These are phyloP conservation scores for Enteromius afrohamiltoni DNA, from an alignment of 2,797 vertebrate genomes.

Conservation along the genomic window DNA sequence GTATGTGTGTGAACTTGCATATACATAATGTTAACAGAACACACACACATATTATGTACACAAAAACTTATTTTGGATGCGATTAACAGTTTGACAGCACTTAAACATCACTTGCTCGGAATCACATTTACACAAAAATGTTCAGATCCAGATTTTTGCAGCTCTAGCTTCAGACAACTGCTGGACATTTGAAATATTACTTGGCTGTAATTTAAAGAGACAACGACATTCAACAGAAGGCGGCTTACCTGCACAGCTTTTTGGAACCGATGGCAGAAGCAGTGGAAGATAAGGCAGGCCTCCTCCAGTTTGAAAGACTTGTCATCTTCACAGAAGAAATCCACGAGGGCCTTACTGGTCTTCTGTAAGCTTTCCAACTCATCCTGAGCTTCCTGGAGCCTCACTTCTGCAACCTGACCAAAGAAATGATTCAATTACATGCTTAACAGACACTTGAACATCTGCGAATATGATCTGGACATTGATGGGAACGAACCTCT, in stretches of 20 bases:
- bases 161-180: not conserved
- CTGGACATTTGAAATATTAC: not conserved
- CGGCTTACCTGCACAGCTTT: slow-evolving; percentile 77
- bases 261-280: slow-evolving; percentile 81
- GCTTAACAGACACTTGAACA: not conserved
- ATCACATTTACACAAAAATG: not conserved
- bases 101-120: not conserved
- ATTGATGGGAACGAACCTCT: slow-evolving; percentile 69
- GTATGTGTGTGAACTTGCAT: not conserved
- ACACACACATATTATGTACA: not conserved
- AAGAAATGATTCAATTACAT: not conserved
- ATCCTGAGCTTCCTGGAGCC: slow-evolving; percentile 76
- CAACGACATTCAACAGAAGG: not conserved
- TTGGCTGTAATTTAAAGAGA: not conserved
- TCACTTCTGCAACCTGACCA: slow-evolving; percentile 77
- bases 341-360: slow-evolving; percentile 79
- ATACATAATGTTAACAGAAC: not conserved
- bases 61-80: not conserved
- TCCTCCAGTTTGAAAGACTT: slow-evolving; percentile 81
- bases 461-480: not conserved
- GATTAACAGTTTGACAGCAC: not conserved
- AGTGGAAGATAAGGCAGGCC: slow-evolving; percentile 78
- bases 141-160: not conserved
- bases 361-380: slow-evolving; percentile 79
- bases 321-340: slow-evolving; percentile 86